Evolutionary conservation across 2,797 vertebrate genomes (phyloP).

Genomic region (Dryobates pubescens): DNA sequence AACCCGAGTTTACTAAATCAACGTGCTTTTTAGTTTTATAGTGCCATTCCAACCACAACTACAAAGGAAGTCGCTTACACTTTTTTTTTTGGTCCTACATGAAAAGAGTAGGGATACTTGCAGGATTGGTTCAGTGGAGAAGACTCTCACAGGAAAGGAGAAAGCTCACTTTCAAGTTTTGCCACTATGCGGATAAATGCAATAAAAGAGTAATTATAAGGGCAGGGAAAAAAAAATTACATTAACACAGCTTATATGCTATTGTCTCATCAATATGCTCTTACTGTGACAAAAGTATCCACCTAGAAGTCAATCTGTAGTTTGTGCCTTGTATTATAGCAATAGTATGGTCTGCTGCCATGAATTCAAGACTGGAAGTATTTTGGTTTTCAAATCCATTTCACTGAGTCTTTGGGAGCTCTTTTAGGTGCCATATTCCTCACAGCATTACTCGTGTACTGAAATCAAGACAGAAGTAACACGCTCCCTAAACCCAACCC

Average conservation of each 20-base stretch:
- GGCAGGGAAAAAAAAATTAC: background rate
- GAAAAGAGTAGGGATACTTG: background rate
- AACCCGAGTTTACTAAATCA: background rate
- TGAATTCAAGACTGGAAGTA: rapidly evolving
- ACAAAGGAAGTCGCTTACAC: background rate
- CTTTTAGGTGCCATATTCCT: background rate
- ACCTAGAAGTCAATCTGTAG: background rate
- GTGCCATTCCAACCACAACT: background rate
- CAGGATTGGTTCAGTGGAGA: background rate
- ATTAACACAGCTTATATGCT: background rate
- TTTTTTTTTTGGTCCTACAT: background rate
- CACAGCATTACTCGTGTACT: background rate
- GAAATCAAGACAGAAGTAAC: background rate
- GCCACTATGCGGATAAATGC: background rate
- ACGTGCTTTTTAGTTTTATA: background rate
- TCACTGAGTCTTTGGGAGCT: background rate
- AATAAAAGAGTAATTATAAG: background rate
- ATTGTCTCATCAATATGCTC: background rate
- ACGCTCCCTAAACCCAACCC: background rate
- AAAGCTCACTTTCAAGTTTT: background rate
- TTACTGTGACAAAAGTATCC: conserved; percentile 16
- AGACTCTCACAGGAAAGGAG: background rate
- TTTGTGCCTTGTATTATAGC: background rate
- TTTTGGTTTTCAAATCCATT: background rate
- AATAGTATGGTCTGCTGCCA: background rate